These are phyloP conservation scores for Ciconia stormi DNA, from an alignment of 2,113 vertebrate species.

Conservation along the genomic window DNA sequence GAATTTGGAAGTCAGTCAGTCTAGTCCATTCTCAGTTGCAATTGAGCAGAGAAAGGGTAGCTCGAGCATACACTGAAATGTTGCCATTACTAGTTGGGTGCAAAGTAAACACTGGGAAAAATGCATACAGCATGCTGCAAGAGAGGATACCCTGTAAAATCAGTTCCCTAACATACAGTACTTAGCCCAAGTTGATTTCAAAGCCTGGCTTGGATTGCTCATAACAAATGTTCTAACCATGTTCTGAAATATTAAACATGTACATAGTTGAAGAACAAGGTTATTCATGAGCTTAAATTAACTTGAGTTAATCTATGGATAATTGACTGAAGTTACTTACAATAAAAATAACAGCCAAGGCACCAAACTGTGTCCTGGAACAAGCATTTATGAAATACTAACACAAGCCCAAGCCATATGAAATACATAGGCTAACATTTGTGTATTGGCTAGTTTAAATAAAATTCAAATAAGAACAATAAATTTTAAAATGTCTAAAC, in stretches of 20 bases:
- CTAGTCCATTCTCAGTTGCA: neutral
- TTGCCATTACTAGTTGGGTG: neutral
- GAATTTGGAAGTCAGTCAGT: neutral
- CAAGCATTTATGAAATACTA: neutral
- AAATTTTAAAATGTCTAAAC: neutral
- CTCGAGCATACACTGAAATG: neutral
- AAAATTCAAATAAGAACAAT: neutral
- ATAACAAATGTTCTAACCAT: neutral
- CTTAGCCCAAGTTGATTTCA: neutral
- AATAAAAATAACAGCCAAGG: neutral
- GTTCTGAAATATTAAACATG: neutral
- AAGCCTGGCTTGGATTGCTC: neutral
- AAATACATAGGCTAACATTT: neutral
- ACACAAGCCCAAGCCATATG: neutral
- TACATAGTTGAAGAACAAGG: neutral
- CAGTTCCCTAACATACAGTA: neutral
- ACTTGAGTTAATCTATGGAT: neutral
- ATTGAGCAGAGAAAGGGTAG: neutral
- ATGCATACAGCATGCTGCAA: neutral
- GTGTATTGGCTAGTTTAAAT: neutral
- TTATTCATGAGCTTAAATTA: neutral
- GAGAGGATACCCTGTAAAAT: neutral
- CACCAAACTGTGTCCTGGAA: neutral
- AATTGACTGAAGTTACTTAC: conserved; percentile 6
- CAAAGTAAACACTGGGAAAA: neutral